phyloP scores from a whole-genome alignment of 2,113 vertebrate species.

The Equus przewalskii region DNA sequence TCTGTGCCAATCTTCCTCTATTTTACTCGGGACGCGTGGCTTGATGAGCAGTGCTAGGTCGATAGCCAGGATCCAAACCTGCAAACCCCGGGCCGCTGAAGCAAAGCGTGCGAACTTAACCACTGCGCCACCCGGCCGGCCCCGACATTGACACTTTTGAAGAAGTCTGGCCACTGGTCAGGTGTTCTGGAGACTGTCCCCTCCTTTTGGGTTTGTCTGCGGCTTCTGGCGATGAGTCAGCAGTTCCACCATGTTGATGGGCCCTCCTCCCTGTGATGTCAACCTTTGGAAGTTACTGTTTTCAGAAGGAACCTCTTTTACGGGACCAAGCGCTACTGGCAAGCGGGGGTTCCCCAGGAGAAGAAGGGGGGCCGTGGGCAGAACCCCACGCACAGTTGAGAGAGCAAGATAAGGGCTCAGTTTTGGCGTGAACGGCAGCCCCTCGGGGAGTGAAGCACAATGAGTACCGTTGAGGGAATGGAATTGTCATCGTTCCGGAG shows the following conservation, averaged over 20 bases:
- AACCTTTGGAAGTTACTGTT: background rate
- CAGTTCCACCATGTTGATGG: fast-evolving
- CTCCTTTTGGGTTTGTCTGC: background rate
- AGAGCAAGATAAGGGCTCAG: background rate
- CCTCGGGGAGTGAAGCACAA: fast-evolving
- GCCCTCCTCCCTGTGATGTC: background rate
- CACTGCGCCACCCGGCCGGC: no score
- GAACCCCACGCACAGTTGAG: background rate
- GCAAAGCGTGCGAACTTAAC: no score
- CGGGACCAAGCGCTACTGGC: background rate
- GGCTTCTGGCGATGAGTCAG: background rate
- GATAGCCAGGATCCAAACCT: no score
- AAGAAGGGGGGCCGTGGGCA: background rate
- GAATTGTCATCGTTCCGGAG: background rate
- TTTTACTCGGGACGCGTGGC: no score
- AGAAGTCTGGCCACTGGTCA: background rate
- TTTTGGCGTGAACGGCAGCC: background rate
- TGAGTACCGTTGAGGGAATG: background rate
- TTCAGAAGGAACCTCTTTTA: background rate
- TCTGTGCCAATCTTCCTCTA: no score
- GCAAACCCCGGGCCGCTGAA: no score
- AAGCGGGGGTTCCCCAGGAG: background rate
- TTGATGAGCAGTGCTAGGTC: no score
- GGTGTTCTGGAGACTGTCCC: background rate
- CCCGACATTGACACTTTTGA: background rate